These are phyloP conservation scores for Poecilia velifera DNA, from an alignment of 2,797 vertebrate genomes.

Conservation along the genomic window DNA sequence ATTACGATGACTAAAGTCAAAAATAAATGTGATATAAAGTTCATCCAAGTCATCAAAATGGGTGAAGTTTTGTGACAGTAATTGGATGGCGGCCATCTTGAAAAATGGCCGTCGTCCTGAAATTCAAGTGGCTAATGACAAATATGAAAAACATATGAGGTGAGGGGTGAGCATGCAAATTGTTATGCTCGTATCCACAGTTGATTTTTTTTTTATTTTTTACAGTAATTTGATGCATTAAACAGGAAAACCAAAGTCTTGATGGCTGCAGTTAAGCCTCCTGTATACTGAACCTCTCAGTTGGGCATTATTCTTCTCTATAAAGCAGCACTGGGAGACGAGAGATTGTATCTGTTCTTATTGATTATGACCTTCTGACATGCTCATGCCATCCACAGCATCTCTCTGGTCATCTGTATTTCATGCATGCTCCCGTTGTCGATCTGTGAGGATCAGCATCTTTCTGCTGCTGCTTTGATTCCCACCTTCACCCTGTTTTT, in stretches of 20 bases:
- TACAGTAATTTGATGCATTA: too few relatives aligned
- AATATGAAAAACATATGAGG: too few relatives aligned
- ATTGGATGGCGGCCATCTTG: too few relatives aligned
- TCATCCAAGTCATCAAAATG: too few relatives aligned
- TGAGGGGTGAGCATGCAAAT: too few relatives aligned
- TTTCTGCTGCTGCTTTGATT: conserved; percentile 51
- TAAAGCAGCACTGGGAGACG: conserved; percentile 36
- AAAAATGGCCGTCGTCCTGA: too few relatives aligned
- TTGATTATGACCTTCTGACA: conserved; percentile 48
- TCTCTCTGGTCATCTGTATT: conserved; percentile 36
- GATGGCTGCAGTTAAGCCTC: conserved; percentile 28
- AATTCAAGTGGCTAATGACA: too few relatives aligned
- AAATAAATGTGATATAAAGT: too few relatives aligned
- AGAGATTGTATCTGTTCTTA: conserved; percentile 49
- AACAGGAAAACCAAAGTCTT: conserved; percentile 58
- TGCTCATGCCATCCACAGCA: conserved; percentile 34
- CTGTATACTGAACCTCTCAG: not conserved
- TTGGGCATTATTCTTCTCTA: conserved; percentile 54
- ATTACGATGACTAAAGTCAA: too few relatives aligned
- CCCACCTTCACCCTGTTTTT: conserved; percentile 50
- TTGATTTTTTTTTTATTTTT: too few relatives aligned
- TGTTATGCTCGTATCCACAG: too few relatives aligned
- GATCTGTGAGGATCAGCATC: conserved; percentile 27
- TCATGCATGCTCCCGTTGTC: conserved; percentile 19
- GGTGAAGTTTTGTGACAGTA: too few relatives aligned